phyloP scores from a whole-genome alignment of 1,140 invertebrate species.

The Sminthurinus signatus region DNA sequence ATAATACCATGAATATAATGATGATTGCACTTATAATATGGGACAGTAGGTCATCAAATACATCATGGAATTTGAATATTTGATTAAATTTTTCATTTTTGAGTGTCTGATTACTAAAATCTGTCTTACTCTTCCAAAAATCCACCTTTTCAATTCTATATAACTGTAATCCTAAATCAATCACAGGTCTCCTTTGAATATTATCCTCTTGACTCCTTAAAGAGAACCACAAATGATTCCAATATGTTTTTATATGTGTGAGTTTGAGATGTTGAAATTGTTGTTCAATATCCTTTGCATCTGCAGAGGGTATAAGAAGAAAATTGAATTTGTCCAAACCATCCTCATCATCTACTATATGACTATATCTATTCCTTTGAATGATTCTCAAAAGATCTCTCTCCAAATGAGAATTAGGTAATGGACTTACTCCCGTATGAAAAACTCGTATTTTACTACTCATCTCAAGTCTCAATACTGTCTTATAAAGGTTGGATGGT shows the following conservation, averaged over 20 bases:
- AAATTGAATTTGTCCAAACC: slow-evolving; percentile 24
- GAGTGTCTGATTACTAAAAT: background rate
- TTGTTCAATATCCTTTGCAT: slow-evolving; percentile 18
- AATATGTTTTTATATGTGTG: slow-evolving; percentile 37
- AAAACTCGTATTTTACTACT: slow-evolving; percentile 36
- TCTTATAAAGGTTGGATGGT: slow-evolving; percentile 30
- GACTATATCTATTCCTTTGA: background rate
- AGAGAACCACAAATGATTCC: slow-evolving; percentile 34
- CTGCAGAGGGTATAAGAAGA: slow-evolving; percentile 27
- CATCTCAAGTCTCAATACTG: slow-evolving; percentile 36
- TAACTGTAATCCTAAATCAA: slow-evolving; percentile 19
- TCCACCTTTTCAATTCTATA: slow-evolving; percentile 19
- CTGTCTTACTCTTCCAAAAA: background rate
- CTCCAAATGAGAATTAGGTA: slow-evolving; percentile 33
- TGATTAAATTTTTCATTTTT: slow-evolving; percentile 15
- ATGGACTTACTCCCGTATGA: slow-evolving; percentile 32
- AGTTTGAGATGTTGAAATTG: slow-evolving; percentile 20
- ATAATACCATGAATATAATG: slow-evolving; percentile 6
- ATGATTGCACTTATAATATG: background rate
- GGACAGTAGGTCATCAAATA: slow-evolving; percentile 7
- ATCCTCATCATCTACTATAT: background rate
- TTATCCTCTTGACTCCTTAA: slow-evolving; percentile 4
- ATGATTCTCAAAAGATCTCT: slow-evolving; percentile 28
- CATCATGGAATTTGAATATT: slow-evolving; percentile 27
- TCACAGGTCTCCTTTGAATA: background rate